These are phyloP conservation scores for Mesodorylaimus sp. DNA, from an alignment of 2,888 invertebrate genomes.

Conservation along the genomic window DNA sequence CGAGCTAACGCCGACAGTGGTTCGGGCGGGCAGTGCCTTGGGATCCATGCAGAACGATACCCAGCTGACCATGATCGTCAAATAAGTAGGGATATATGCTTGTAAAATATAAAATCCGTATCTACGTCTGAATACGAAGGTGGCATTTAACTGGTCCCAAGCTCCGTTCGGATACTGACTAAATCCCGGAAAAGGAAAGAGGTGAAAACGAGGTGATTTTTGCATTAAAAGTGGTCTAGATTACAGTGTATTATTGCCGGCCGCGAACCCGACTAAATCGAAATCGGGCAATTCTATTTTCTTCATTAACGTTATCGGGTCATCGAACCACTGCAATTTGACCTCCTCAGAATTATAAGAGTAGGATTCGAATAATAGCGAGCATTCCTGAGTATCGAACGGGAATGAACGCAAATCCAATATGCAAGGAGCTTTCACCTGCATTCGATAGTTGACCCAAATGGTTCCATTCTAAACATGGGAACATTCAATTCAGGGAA, in stretches of 20 bases:
- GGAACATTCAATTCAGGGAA: too few relatives aligned
- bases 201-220: neutral
- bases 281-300: conserved; percentile 7
- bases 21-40: conserved; percentile 27
- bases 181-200: too few relatives aligned
- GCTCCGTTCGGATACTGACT: conserved; percentile 24
- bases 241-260: too few relatives aligned
- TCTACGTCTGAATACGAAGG: conserved; percentile 27
- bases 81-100: conserved; percentile 28
- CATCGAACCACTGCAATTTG: conserved; percentile 5
- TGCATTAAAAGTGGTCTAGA: neutral
- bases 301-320: conserved; percentile 7
- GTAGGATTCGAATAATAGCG: conserved; percentile 26
- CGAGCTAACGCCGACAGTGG: conserved; percentile 28
- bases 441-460: conserved; percentile 27
- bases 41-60: conserved; percentile 29
- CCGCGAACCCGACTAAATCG: conserved; percentile 1
- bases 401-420: conserved; percentile 25
- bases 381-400: conserved; percentile 20
- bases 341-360: conserved; percentile 9
- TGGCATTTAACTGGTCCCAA: conserved; percentile 14
- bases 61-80: conserved; percentile 27
- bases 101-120: conserved; percentile 30
- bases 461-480: conserved; percentile 27
- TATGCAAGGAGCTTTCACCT: conserved; percentile 27